These are phyloP conservation scores for Bilobella aurantiaca DNA, from an alignment of 1,140 invertebrate species.

Conservation along the genomic window DNA sequence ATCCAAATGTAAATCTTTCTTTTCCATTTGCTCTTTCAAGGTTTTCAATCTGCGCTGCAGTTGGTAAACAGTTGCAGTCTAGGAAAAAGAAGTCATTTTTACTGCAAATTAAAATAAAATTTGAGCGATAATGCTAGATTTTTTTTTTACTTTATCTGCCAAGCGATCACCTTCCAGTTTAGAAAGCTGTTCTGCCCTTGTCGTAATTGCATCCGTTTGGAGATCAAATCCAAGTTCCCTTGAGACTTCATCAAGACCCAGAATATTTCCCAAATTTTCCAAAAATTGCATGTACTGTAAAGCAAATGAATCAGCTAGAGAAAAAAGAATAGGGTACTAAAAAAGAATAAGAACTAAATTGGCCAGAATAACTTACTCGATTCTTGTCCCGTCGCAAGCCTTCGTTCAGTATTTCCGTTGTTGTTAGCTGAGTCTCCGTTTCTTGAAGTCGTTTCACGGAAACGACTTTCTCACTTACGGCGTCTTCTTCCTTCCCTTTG, in stretches of 20 bases:
- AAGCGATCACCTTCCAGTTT: conserved; percentile 65
- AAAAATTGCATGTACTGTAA: conserved; percentile 59
- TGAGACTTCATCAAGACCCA: conserved; percentile 65
- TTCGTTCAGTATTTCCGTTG: conserved; percentile 52
- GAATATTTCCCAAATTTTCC: conserved; percentile 56
- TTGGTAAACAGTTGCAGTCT: conserved; percentile 74
- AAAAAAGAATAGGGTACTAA: too few relatives aligned
- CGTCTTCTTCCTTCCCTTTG: conserved; percentile 30
- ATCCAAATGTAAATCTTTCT: conserved; percentile 81
- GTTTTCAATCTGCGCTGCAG: conserved; percentile 67
- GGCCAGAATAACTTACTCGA: conserved; percentile 18
- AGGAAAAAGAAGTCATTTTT: conserved; percentile 33
- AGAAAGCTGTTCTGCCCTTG: conserved; percentile 63
- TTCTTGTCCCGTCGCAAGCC: conserved; percentile 55
- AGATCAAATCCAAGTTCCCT: conserved; percentile 65
- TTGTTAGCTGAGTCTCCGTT: conserved; percentile 56
- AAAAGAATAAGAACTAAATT: neutral
- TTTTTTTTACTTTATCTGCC: conserved; percentile 59
- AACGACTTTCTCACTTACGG: conserved; percentile 55
- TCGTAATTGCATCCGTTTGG: conserved; percentile 62
- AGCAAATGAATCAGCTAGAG: conserved; percentile 6
- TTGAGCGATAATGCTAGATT: too few relatives aligned
- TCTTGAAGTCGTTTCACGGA: conserved; percentile 57
- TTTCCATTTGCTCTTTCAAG: conserved; percentile 74
- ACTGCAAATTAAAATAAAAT: neutral